Conservation (phyloP, 2,888 invertebrate species). For the Dicyrtoma fusca region DNA sequence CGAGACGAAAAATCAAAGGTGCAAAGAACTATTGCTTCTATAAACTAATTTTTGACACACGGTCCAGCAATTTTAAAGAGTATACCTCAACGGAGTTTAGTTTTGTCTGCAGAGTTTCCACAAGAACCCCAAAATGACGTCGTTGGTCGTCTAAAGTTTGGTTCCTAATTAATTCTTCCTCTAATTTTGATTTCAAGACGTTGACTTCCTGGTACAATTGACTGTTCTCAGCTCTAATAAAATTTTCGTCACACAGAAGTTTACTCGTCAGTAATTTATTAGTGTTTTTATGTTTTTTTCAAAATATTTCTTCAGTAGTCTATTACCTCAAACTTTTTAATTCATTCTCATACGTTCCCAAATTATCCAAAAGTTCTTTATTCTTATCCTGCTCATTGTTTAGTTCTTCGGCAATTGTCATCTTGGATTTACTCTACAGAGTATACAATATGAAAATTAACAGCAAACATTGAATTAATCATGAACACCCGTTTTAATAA, state of each 20-base stretch:
- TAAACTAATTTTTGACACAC: no score
- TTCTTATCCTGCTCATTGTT: slow-evolving; percentile 51
- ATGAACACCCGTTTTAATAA: neutral
- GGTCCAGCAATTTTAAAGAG: no score
- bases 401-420: slow-evolving; percentile 51
- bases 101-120: slow-evolving; percentile 7
- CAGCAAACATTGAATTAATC: neutral
- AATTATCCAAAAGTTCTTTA: slow-evolving; percentile 40
- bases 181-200: slow-evolving; percentile 11
- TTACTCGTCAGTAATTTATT: no score
- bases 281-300: no score
- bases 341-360: slow-evolving; percentile 28
- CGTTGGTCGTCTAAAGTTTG: slow-evolving; percentile 23
- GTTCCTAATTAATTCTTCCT: slow-evolving; percentile 17
- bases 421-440: slow-evolving; percentile 53
- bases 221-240: slow-evolving; percentile 5
- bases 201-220: neutral
- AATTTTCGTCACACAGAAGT: neutral
- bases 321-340: slow-evolving; percentile 32
- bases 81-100: slow-evolving; percentile 5
- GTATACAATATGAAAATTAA: slow-evolving; percentile 6
- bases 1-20: no score
- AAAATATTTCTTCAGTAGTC: no score
- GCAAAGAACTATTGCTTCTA: no score
- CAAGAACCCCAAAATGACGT: slow-evolving; percentile 1